Evolutionary conservation across 2,113 vertebrate genomes (phyloP).

Genomic region (Psephotus haematonotus): DNA sequence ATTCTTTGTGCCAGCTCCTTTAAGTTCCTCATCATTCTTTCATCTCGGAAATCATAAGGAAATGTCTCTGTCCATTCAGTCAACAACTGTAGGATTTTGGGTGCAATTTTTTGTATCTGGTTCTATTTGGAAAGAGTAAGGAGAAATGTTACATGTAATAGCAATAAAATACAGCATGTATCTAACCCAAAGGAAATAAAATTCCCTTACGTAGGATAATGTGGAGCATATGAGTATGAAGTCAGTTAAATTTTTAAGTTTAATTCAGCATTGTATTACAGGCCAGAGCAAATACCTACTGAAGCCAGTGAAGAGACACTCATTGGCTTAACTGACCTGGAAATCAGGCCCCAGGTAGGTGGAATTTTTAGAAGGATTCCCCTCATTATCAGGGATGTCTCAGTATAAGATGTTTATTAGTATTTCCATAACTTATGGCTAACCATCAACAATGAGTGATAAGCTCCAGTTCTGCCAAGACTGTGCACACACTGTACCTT

Average conservation of each 20-base stretch:
- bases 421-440: background rate
- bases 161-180: background rate
- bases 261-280: background rate
- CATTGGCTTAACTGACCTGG: background rate
- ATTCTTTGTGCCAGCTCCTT: slow-evolving; percentile 88
- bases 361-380: background rate
- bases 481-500: background rate
- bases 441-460: background rate
- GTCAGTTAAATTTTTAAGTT: background rate
- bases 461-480: background rate
- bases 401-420: background rate
- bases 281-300: background rate
- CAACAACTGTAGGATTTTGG: slow-evolving; percentile 89
- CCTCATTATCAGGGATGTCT: background rate
- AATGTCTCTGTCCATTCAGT: slow-evolving; percentile 94
- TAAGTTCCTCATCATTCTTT: slow-evolving; percentile 91
- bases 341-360: background rate
- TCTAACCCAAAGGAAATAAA: background rate
- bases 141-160: background rate
- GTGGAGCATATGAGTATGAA: background rate
- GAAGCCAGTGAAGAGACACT: background rate
- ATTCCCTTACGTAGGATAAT: background rate
- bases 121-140: slow-evolving; percentile 66
- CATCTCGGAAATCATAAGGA: slow-evolving; percentile 92
- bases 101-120: slow-evolving; percentile 83